Percentiles rank a stretch among this genome's conserved stretches.
phyloP scores from a whole-genome alignment of 2,888 invertebrate genomes.

The Sabellastarte sp. region DNA sequence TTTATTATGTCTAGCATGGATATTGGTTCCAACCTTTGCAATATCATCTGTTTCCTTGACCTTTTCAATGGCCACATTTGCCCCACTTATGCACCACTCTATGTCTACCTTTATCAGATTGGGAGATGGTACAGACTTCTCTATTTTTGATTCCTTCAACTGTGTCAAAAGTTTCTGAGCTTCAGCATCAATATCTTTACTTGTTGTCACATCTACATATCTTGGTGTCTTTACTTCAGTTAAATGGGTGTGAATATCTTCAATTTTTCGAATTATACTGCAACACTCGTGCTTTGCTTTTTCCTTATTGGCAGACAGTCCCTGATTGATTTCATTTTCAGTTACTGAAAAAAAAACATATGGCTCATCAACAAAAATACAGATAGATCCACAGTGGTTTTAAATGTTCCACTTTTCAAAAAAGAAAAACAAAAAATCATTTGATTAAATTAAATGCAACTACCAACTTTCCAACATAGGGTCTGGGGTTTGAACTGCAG shows the following conservation, averaged over 20 bases:
- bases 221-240: not conserved
- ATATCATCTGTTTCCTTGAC: not conserved
- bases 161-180: not conserved
- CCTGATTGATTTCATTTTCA: conserved; percentile 27
- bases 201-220: not conserved
- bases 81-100: conserved; percentile 6
- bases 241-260: conserved; percentile 11
- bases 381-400: too few species aligned
- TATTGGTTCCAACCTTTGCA: too few species aligned
- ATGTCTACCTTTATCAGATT: conserved; percentile 5
- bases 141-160: not conserved
- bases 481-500: too few species aligned
- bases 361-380: too few species aligned
- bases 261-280: conserved; percentile 24
- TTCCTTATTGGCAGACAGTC: conserved; percentile 16
- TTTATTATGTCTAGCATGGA: conserved; percentile 1
- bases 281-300: conserved; percentile 14
- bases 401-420: not conserved
- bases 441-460: not conserved
- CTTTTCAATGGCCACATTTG: not conserved
- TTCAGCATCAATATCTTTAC: not conserved
- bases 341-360: conserved; percentile 24
- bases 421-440: not conserved
- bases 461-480: too few species aligned
- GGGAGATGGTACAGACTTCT: not conserved